A percentile compares a stretch with the other conserved stretches of the same genome.
Conservation (phyloP, 2,113 vertebrate genomes). For the Drymodes brunneopygia region DNA sequence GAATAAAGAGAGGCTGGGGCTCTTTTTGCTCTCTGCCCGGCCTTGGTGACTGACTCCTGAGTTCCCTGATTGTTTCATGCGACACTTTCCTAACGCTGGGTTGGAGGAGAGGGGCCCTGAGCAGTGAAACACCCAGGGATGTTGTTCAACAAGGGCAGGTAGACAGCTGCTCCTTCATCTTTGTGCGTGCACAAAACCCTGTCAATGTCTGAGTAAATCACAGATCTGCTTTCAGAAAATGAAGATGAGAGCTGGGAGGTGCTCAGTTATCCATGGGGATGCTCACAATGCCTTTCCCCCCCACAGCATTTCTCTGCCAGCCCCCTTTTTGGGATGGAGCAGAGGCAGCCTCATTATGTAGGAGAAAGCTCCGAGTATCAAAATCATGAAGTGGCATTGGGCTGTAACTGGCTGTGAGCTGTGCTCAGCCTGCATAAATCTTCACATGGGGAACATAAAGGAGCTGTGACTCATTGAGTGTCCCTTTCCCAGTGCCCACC, state of each 20-base stretch:
- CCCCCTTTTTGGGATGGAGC: not conserved
- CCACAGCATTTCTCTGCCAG: not conserved
- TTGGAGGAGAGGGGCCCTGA: not conserved
- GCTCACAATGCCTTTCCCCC: not conserved
- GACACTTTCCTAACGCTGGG: fast-evolving
- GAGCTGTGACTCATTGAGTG: not conserved
- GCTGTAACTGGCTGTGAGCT: not conserved
- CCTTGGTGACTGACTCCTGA: too few species aligned
- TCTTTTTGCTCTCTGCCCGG: too few species aligned
- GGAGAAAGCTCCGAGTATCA: not conserved
- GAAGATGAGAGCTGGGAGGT: not conserved
- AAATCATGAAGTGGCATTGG: not conserved
- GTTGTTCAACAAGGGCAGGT: not conserved
- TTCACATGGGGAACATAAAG: not conserved
- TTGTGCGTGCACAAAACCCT: not conserved
- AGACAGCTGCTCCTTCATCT: not conserved
- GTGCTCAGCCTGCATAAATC: not conserved
- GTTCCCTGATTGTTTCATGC: too few species aligned
- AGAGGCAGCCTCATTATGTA: not conserved
- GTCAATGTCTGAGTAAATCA: not conserved
- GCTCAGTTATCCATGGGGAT: not conserved
- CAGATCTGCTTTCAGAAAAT: not conserved
- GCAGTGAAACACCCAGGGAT: not conserved
- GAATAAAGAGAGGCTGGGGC: too few species aligned
- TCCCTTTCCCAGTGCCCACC: not conserved